Base-by-base conservation (phyloP, 2,888 invertebrate genomes). In the Stenodera caucasica region DNA sequence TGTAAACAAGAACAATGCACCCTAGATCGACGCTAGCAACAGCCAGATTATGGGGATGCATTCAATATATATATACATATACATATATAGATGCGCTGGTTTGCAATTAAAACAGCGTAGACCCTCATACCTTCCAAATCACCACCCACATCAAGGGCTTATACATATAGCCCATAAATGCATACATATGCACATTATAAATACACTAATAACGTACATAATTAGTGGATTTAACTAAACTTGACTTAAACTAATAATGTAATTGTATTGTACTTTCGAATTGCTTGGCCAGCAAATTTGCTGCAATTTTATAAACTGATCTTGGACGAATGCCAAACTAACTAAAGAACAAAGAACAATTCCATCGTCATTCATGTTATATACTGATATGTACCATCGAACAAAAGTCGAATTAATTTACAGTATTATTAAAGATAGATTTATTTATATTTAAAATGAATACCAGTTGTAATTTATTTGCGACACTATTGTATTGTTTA, bases 101-200 rank as follows among this genome's bases (percentile, higher is more conserved):
- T 70, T 68, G 72, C 69, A 72, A 72, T 72, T 72, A 72, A 72
- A 72, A 72, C 68, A 64, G 67, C 66, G 69, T 70, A 67, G 68
- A 62, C 63, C 63, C 67, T 70, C 70, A 64, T 64, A 53, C 60
- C 61, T 35, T 50, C 55, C 63, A 57, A 49, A 23, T 53, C 61
- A 50, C 54, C 62, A 64, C 55, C 58, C 66, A 60, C 64, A 61
- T 59, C 49, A 55, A 63, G 63, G 61, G 57, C 55, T 63, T n/a
- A n/a, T n/a, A n/a, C n/a, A 59, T 57, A 26, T 26, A 12, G 45
- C 57, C 53, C n/a, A 59, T 60, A 60, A 53, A 54, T 56, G 51
- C 54, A 57, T 51, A 11, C 11, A 35, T 26, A 14, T 54, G 45
- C 59, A 61, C 58, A 52, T 64, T 68, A 63, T 63, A 61, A 57